Evolutionary conservation across 1,140 invertebrate species (phyloP), one percentile per base, ranked within the genome.

Genomic region (Lordiphosa clarofinis): DNA sequence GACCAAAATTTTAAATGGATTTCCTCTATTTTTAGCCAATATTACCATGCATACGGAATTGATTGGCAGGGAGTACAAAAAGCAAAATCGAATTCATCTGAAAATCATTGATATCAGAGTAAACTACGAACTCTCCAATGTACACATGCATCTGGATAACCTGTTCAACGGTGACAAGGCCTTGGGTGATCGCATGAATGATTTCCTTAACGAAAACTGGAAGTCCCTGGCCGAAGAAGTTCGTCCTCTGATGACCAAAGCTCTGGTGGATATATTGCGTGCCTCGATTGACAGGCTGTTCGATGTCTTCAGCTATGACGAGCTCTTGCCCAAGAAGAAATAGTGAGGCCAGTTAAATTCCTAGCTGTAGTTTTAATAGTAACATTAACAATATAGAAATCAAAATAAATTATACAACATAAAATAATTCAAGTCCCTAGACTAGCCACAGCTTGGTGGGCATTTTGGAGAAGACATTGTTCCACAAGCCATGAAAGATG

Each of bases 401-500:
- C 39, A 21, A 59, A 79, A 81, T 81, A 81, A 81, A 81, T 81
- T 64, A 81, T 31, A 31, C 7, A 31, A 31, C 7, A 31, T 3
- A 24, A 31, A 31, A 8, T 31, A 31, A 31, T 40, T 50, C 0
- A 1, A 9, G n/a, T 46, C 55, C n/a, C 70, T 49, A 88, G 28
- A 86, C 24, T 37, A 96, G 90, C 95, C 94, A 96, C 7, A 94
- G 91, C 82, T 95, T 92, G 15, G 95, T 90, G 3, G 95, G 95
- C 60, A 96, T 90, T 75, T 94, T 94, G 24, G 92, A 91, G 81
- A 95, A 95, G 19, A 94, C 94, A 12, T 91, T 91, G 68, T 95
- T 95, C 44, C 95, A 91, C 84, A 95, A 94, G 1, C 91, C 90
- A 73, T 94, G 93, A 89, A 95, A 95, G 71, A 95, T 94, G 72